Evolutionary conservation across 2,888 invertebrate genomes (phyloP).

Genomic region (Gymnoscelis rufifasciata): DNA sequence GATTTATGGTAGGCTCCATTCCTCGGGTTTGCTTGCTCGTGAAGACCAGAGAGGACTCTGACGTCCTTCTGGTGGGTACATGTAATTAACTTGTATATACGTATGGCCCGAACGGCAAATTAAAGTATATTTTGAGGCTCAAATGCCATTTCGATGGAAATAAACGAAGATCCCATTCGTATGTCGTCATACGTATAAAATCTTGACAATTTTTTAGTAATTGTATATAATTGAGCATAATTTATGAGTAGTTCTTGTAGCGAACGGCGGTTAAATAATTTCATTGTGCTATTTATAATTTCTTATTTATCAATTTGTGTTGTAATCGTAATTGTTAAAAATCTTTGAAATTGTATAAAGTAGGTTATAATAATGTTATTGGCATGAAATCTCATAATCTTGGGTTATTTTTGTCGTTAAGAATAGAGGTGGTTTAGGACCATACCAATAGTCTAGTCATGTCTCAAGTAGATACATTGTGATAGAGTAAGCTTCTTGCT

Average conservation of each 20-base stretch:
- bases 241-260: conserved; percentile 55
- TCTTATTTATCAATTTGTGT: conserved; percentile 38
- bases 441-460: conserved; percentile 68
- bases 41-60: conserved; percentile 48
- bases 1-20: conserved; percentile 66
- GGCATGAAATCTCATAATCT: conserved; percentile 28
- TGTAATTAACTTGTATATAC: conserved; percentile 76
- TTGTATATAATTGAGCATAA: conserved; percentile 63
- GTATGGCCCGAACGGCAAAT: conserved; percentile 67
- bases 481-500: conserved; percentile 53
- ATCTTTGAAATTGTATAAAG: conserved; percentile 68
- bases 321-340: conserved; percentile 32
- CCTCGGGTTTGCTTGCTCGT: conserved; percentile 31
- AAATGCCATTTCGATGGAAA: conserved; percentile 41
- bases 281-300: conserved; percentile 45
- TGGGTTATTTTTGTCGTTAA: conserved; percentile 29
- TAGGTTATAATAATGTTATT: conserved; percentile 56
- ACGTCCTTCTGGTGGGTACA: conserved; percentile 64
- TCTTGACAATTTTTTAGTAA: conserved; percentile 57
- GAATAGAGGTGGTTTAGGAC: conserved; percentile 38
- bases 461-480: conserved; percentile 54
- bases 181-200: conserved; percentile 65
- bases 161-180: conserved; percentile 49
- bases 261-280: conserved; percentile 53
- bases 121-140: conserved; percentile 65